phyloP scores from a whole-genome alignment of 2,113 vertebrate species.

The Phycodurus eques region DNA sequence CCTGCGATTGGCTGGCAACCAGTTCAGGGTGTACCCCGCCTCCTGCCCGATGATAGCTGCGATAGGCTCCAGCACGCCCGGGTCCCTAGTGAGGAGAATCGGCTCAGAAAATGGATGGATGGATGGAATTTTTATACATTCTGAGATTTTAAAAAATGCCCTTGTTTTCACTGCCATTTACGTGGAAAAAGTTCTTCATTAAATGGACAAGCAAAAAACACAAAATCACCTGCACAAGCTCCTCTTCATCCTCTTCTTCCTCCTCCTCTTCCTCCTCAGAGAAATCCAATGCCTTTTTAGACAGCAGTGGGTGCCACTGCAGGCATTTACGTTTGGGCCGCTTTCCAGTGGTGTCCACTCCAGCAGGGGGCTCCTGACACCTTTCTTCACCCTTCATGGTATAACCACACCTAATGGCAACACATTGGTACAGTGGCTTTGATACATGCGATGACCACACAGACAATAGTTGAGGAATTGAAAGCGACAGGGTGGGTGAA shows the following conservation, averaged over 20 bases:
- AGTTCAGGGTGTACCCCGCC: too few relatives aligned
- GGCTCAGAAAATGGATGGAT: too few relatives aligned
- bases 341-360: conserved; percentile 87
- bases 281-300: conserved; percentile 94
- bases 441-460: not conserved
- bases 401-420: conserved; percentile 77
- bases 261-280: conserved; percentile 83
- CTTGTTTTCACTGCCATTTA: not conserved
- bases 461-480: not conserved
- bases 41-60: too few relatives aligned
- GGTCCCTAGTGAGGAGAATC: too few relatives aligned
- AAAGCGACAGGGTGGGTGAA: not conserved
- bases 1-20: too few relatives aligned
- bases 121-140: too few relatives aligned
- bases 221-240: conserved; percentile 85
- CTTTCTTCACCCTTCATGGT: conserved; percentile 97
- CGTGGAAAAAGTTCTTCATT: conserved; percentile 3
- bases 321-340: conserved; percentile 96
- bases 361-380: conserved; percentile 86
- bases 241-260: conserved; percentile 94
- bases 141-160: too few relatives aligned
- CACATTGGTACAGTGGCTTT: not conserved
- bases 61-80: too few relatives aligned
- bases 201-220: not conserved
- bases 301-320: conserved; percentile 97